Conservation (phyloP, 2,797 vertebrate genomes). For the Myotis planiceps region DNA sequence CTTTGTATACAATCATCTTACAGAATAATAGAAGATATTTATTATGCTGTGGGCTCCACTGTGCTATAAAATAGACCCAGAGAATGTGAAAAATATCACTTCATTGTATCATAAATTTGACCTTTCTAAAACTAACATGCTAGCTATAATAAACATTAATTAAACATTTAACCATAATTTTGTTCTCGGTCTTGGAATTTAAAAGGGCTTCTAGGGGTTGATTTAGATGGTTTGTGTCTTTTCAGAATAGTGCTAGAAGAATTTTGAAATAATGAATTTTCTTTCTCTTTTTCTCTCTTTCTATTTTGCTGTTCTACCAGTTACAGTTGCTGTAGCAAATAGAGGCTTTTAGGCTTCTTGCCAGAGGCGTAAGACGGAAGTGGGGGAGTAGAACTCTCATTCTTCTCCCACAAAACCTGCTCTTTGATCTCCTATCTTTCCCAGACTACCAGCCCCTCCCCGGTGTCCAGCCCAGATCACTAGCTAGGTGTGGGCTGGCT, state of each 20-base stretch:
- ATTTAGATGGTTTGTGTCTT: constrained; percentile 52
- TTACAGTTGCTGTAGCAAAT: not conserved
- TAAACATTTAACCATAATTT: constrained; percentile 78
- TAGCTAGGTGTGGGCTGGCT: not conserved
- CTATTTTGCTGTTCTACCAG: constrained; percentile 16
- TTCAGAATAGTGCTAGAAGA: constrained; percentile 29
- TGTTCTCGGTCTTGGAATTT: constrained; percentile 67
- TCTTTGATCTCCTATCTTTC: not conserved
- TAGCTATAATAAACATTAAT: constrained; percentile 74
- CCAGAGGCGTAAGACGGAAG: not conserved
- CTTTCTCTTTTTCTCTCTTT: not conserved
- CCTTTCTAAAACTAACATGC: constrained; percentile 69
- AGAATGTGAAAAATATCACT: constrained; percentile 70
- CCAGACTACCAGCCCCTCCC: not conserved
- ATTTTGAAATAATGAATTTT: constrained; percentile 30
- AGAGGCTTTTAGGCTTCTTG: not conserved
- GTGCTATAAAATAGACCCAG: constrained; percentile 53
- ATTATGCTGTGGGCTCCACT: constrained; percentile 51
- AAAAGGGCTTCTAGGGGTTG: constrained; percentile 33
- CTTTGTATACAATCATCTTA: constrained; percentile 46
- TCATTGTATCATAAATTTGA: constrained; percentile 72
- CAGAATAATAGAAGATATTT: constrained; percentile 72
- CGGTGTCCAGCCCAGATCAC: not conserved
- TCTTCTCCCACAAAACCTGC: not conserved
- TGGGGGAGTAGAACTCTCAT: not conserved